These are phyloP conservation scores for Asarcornis scutulata DNA, from an alignment of 2,113 vertebrate species.

Conservation along the genomic window DNA sequence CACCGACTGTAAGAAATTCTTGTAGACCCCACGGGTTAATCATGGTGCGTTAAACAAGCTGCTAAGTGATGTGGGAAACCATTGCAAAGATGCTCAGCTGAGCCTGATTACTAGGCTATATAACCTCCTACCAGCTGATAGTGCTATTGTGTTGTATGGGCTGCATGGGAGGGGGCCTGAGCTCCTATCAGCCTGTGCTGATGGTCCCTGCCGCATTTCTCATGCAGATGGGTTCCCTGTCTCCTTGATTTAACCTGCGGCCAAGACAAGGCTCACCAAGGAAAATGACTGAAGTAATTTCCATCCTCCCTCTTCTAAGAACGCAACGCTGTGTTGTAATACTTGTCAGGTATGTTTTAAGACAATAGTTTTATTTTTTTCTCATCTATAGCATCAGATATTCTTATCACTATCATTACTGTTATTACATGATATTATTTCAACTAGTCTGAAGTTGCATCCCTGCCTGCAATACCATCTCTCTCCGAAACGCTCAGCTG, in stretches of 20 bases:
- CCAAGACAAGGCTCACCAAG: background rate
- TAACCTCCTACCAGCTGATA: conserved; percentile 2
- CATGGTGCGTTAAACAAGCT: background rate
- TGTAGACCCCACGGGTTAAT: background rate
- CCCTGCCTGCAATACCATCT: conserved; percentile 1
- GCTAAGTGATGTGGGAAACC: conserved; percentile 32
- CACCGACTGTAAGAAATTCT: background rate
- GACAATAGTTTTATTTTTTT: conserved; percentile 35
- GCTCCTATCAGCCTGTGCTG: background rate
- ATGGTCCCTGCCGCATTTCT: background rate
- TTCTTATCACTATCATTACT: background rate
- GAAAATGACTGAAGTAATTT: background rate
- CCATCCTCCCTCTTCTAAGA: background rate
- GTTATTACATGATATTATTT: background rate
- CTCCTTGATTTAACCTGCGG: background rate
- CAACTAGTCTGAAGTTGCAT: conserved; percentile 38
- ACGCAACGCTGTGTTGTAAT: background rate
- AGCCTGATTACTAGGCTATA: background rate
- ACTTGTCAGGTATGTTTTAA: background rate
- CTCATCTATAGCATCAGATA: background rate
- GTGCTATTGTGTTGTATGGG: background rate
- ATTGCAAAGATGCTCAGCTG: conserved; percentile 20
- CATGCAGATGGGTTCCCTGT: background rate
- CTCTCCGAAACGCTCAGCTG: background rate
- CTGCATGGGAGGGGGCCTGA: conserved; percentile 11